Evolutionary conservation across 2,888 invertebrate genomes (phyloP).

Genomic region (Agrenia bidenticulata): DNA sequence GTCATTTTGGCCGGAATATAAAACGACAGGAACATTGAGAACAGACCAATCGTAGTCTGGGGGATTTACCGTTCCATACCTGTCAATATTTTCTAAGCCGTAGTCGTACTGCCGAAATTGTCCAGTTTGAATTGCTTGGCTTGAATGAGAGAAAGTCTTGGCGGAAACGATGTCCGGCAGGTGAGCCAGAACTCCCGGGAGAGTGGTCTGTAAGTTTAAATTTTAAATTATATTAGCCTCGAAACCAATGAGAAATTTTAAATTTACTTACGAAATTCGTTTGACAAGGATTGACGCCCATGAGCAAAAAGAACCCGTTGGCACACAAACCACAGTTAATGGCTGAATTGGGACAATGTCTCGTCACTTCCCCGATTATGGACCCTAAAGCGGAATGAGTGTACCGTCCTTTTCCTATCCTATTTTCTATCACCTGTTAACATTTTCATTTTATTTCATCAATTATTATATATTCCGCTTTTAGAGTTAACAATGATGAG

Average conservation of each 20-base stretch:
- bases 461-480: no score
- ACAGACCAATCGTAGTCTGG: conserved; percentile 9
- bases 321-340: neutral
- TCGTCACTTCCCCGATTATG: no score
- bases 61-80: neutral
- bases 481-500: no score
- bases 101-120: neutral
- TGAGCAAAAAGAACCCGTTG: neutral
- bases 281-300: neutral
- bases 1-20: neutral
- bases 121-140: neutral
- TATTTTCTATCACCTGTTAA: no score
- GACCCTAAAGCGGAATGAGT: no score
- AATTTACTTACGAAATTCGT: neutral
- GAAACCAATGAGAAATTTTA: neutral
- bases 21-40: neutral
- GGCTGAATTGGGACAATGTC: neutral
- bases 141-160: neutral
- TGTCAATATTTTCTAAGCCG: neutral
- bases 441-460: no score
- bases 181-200: conserved; percentile 9
- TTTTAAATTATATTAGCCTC: neutral
- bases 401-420: no score
- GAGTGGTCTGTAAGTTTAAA: neutral
- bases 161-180: neutral